Conservation (phyloP, 2,113 vertebrate genomes). For the Takifugu flavidus region DNA sequence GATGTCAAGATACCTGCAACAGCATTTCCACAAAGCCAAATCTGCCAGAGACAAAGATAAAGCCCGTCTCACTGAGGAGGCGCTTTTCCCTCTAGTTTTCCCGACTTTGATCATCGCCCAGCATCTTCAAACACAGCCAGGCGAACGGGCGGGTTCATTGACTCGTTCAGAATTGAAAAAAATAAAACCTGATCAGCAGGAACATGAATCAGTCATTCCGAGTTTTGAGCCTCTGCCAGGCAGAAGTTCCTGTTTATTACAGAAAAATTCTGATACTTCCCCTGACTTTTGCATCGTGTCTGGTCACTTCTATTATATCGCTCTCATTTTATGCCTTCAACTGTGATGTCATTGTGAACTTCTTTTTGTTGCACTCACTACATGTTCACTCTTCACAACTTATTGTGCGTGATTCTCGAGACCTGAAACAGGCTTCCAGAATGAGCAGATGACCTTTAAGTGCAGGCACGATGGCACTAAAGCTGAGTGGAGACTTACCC, state of each 20-base stretch:
- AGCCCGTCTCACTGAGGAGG: neutral
- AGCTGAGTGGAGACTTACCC: neutral
- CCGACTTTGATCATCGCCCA: conserved; percentile 7
- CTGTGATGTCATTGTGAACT: too few species aligned
- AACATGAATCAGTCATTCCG: conserved; percentile 15
- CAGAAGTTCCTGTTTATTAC: too few species aligned
- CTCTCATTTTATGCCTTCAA: too few species aligned
- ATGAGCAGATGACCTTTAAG: neutral
- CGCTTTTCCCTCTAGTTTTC: neutral
- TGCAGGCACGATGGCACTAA: neutral
- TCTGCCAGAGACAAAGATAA: neutral
- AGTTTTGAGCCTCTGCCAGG: conserved; percentile 10
- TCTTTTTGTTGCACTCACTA: too few species aligned
- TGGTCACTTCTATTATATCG: too few species aligned
- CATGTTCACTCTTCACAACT: too few species aligned
- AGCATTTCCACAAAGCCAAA: neutral
- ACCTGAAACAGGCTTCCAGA: neutral
- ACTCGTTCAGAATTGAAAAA: conserved; percentile 23
- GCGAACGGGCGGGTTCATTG: conserved; percentile 20
- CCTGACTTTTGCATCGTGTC: too few species aligned
- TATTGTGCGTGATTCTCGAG: too few species aligned
- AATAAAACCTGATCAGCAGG: conserved; percentile 8
- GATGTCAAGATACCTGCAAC: neutral
- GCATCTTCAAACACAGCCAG: conserved; percentile 11
- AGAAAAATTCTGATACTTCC: too few species aligned